These are phyloP conservation scores for Cuniculus paca DNA, from an alignment of 2,797 vertebrate genomes.

Conservation along the genomic window DNA sequence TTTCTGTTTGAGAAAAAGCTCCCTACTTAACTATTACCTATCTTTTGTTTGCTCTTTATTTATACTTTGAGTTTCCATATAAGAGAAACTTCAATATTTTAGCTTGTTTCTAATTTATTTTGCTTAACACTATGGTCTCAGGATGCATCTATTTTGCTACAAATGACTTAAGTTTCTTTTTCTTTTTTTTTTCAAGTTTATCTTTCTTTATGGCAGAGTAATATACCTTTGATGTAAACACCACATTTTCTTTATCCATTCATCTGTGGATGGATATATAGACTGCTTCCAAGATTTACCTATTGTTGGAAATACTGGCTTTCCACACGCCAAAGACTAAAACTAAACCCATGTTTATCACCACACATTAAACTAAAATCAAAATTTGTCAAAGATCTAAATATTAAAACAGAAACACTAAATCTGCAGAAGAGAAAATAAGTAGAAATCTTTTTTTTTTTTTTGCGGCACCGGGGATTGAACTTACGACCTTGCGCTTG, in stretches of 20 bases:
- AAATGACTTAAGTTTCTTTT: neutral
- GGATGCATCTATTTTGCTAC: neutral
- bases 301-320: too few relatives aligned
- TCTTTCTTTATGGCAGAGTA: neutral
- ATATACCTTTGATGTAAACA: neutral
- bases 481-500: too few relatives aligned
- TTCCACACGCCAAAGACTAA: too few relatives aligned
- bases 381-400: too few relatives aligned
- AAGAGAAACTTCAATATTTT: neutral
- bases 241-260: neutral
- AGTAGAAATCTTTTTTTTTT: too few relatives aligned
- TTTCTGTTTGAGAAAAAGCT: neutral
- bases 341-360: too few relatives aligned
- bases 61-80: neutral
- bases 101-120: neutral
- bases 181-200: neutral
- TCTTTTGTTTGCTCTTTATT: neutral
- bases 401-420: too few relatives aligned
- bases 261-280: too few relatives aligned
- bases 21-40: neutral
- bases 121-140: neutral
- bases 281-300: too few relatives aligned
- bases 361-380: too few relatives aligned
- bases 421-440: too few relatives aligned
- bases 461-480: too few relatives aligned